Evolutionary conservation across 2,797 vertebrate genomes (phyloP), one percentile per base, ranked within the genome.

Genomic region (Denticeps clupeoides): DNA sequence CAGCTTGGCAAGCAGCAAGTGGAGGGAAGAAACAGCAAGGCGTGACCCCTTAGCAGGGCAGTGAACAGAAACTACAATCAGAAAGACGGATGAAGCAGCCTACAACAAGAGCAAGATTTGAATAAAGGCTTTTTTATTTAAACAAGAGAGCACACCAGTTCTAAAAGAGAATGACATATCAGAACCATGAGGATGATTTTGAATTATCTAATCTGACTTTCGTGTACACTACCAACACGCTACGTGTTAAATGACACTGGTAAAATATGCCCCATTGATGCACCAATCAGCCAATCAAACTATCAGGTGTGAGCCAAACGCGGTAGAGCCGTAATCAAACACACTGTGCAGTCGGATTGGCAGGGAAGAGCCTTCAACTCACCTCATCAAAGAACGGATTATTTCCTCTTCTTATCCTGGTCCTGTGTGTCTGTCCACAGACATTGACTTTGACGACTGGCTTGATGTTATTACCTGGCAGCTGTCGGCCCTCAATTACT

Each of bases 311-410:
- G n/a, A n/a, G n/a, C n/a, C n/a, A n/a, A n/a, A n/a, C n/a, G n/a
- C n/a, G n/a, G n/a, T n/a, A n/a, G n/a, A n/a, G n/a, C n/a, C n/a
- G n/a, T n/a, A n/a, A n/a, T n/a, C n/a, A n/a, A n/a, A n/a, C n/a
- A n/a, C n/a, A n/a, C n/a, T n/a, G n/a, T n/a, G n/a, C n/a, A n/a
- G n/a, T n/a, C n/a, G n/a, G n/a, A n/a, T n/a, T n/a, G n/a, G n/a
- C n/a, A n/a, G n/a, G n/a, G n/a, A n/a, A n/a, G n/a, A n/a, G n/a
- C n/a, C 2, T 42, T 2, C 27, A 52, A 27, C 58, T 66, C 70
- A 91, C 93, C 84, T 97, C 91, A 63, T 97, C 85, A 69, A 91
- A 97, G 69, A 82, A 93, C 0, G 93, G 91, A 61, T 93, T 95
- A 63, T 90, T 95, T 60, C 93, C 93, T 79, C 84, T 86, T 72